Percentiles rank a stretch among this genome's conserved stretches.
These are phyloP conservation scores for Halictus ligatus DNA, from an alignment of 2,888 invertebrate genomes.

Conservation along the genomic window DNA sequence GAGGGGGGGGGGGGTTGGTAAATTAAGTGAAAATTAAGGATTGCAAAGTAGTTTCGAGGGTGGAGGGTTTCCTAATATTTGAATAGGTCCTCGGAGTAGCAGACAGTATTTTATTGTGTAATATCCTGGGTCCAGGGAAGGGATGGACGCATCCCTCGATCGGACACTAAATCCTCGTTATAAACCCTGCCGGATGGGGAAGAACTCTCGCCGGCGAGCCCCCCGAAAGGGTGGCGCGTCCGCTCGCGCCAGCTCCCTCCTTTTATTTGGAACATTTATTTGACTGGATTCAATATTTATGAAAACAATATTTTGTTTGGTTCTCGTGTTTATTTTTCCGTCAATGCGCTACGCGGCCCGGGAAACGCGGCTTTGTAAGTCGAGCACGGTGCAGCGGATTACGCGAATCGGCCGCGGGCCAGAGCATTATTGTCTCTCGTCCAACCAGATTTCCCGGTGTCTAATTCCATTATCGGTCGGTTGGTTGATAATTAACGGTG, in stretches of 20 bases:
- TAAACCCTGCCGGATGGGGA: constrained; percentile 20
- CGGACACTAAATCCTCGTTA: constrained; percentile 47
- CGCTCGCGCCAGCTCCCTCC: background rate
- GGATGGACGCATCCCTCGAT: constrained; percentile 1
- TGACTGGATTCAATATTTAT: constrained; percentile 39
- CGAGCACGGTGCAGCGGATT: constrained; percentile 15
- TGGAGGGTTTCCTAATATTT: background rate
- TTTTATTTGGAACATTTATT: constrained; percentile 36
- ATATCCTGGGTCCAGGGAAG: background rate
- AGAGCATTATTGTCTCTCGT: background rate
- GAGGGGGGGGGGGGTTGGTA: background rate
- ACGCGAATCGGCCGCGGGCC: constrained; percentile 17
- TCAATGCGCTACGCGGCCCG: background rate
- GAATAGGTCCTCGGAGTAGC: background rate
- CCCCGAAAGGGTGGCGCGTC: constrained; percentile 32
- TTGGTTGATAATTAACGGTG: background rate
- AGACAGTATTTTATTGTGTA: background rate
- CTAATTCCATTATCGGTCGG: constrained; percentile 9
- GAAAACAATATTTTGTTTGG: constrained; percentile 50
- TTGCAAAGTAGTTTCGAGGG: background rate
- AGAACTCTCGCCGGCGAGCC: constrained; percentile 24
- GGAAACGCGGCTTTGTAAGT: constrained; percentile 25
- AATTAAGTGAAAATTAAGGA: background rate
- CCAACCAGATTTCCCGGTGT: constrained; percentile 11
- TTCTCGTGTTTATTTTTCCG: constrained; percentile 18